Base-by-base conservation (phyloP, 2,113 vertebrate species). In the Oxyruncus cristatus region DNA sequence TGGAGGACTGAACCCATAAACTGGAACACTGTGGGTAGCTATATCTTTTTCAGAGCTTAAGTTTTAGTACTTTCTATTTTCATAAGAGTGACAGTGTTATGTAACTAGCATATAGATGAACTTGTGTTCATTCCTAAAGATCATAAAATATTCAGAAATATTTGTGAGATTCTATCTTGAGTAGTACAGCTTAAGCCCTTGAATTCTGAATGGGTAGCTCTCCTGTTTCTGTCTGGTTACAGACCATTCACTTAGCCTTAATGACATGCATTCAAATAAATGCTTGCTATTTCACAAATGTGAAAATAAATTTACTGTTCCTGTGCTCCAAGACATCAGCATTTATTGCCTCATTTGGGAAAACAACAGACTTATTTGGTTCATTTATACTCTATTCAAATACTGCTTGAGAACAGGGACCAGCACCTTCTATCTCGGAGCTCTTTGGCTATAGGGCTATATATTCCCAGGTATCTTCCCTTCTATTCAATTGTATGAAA, bases 1-100 rank as follows among this genome's bases (percentile, higher is more conserved):
- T 95, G 94, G 88, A 93, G 77, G 87, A 72, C 3, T 46, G 93
- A 95, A 30, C 78, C 77, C 93, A 49, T 66, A 90, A 97, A 94
- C 84, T 93, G 86, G 93, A 96, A 95, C 90, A 91, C 74, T 89
- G 91, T 95, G 96, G 88, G 94, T 74, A 96, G 95, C 86, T 78
- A 74, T 92, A 83, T 88, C 73, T 97, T 95, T 97, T 88, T 65
- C 70, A 95, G 85, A 93, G 59, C 50, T 87, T 49, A 79, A 93
- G 55, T 88, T 96, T 95, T 94, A 83, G 79, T 92, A 53, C 80
- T 93, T 96, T 97, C 91, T 94, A 96, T 97, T 94, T 95, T 77
- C 1, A 3, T 72, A 49, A 70, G 50, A 92, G 73, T 95, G 93
- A 59, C 72, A 94, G 81, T 89, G 84, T 97, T 97, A 96, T 88